These are phyloP conservation scores for Portevinia maculata DNA, from an alignment of 2,888 invertebrate species.

Conservation along the genomic window DNA sequence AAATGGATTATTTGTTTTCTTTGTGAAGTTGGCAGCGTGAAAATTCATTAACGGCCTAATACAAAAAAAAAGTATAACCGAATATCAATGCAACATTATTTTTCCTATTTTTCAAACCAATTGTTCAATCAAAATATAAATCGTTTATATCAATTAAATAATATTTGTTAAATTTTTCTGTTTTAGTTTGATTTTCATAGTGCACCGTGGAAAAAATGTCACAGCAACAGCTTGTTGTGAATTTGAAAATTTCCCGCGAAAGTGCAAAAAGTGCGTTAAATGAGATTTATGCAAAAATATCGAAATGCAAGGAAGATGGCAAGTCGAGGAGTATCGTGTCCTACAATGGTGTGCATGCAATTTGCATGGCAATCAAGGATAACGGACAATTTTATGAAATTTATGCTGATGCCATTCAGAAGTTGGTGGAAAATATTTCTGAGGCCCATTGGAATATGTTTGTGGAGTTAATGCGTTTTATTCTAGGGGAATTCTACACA, in stretches of 20 bases:
- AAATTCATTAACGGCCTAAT: neutral
- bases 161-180: neutral
- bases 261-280: slow-evolving; percentile 41
- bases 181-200: neutral
- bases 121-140: no score
- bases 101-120: slow-evolving; percentile 4
- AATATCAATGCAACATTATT: slow-evolving; percentile 16
- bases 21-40: no score
- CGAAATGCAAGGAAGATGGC: slow-evolving; percentile 39
- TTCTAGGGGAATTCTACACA: slow-evolving; percentile 51
- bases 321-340: slow-evolving; percentile 37
- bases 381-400: slow-evolving; percentile 37
- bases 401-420: slow-evolving; percentile 42
- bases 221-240: slow-evolving; percentile 53
- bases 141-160: neutral
- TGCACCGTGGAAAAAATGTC: slow-evolving; percentile 41
- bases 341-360: slow-evolving; percentile 55
- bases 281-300: slow-evolving; percentile 51
- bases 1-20: no score
- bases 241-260: slow-evolving; percentile 70
- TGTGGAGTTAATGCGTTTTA: slow-evolving; percentile 55
- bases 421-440: slow-evolving; percentile 20
- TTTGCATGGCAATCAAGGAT: slow-evolving; percentile 61
- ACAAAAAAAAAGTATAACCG: neutral
- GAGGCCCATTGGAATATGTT: slow-evolving; percentile 63